Base-by-base conservation (phyloP, 2,888 invertebrate genomes). In the Volucella inanis region DNA sequence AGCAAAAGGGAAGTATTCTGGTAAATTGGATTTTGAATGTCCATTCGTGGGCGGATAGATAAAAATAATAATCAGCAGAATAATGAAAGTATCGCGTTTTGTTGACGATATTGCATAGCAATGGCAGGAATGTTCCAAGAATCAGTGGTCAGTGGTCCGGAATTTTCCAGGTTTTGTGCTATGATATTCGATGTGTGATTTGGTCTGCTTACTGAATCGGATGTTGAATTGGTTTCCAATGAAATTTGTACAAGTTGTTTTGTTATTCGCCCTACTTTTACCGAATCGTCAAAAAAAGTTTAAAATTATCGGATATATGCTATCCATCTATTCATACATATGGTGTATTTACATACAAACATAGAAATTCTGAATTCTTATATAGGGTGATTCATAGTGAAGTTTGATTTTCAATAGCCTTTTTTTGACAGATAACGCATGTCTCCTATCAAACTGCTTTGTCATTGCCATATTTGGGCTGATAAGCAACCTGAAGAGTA, bases 1-100 rank as follows among this genome's bases (percentile, higher is more conserved):
- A 62, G 47, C 45, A 71, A 52, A 74, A 31, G 59, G 14, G 74
- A 38, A 74, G 61, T 55, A 55, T 43, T 3, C 41, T 41, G 39
- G 55, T 67, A 52, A 47, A 61, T 68, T 18, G 55, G 43, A 68
- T 74, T 74, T 14, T 41, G 43, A 68, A 80, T 74, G 47, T 11
- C 52, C 74, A 61, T 22, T 65, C 39, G 39, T 18, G 10, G 10
- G 49, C 41, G 49, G 50, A 38, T 49, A 65, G 81, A 70, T 57
- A 54, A 71, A 55, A 67, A 82, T 70, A 78, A 79, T 76, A 65
- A 62, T 52, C 22, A 70, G 49, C 22, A 70, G 49, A 59, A 77
- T 67, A 71, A 61, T 76, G 65, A 67, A 67, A 76, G 55, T 59
- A 72, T 67, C 55, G 61, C 45, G 61, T 82, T 71, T 61, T 57